Evolutionary conservation across 1,140 invertebrate species (phyloP).

Genomic region (Macrobrachium nipponense): DNA sequence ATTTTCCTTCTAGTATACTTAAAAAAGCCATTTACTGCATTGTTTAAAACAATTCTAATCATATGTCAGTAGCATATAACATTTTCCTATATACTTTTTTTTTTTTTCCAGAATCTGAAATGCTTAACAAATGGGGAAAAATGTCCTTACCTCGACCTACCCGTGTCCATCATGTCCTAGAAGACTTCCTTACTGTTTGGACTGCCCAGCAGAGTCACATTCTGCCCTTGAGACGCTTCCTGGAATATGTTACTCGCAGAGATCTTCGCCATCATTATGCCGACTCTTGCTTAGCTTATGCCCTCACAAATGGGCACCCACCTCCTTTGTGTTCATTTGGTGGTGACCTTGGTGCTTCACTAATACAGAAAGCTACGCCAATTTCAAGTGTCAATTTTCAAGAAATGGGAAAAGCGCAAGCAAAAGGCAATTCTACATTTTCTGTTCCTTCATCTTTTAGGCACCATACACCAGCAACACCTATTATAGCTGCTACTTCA

Average conservation of each 20-base stretch:
- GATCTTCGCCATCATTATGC: conserved; percentile 68
- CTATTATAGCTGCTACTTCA: too few relatives aligned
- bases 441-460: too few relatives aligned
- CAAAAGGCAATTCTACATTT: too few relatives aligned
- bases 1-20: too few relatives aligned
- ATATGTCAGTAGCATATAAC: too few relatives aligned
- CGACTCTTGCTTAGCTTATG: conserved; percentile 67
- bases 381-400: too few relatives aligned
- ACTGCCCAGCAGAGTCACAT: conserved; percentile 68
- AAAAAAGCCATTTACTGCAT: too few relatives aligned
- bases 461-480: too few relatives aligned
- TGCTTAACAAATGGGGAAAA: conserved; percentile 59
- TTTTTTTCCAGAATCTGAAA: conserved; percentile 67
- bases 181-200: conserved; percentile 71
- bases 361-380: too few relatives aligned
- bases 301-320: conserved; percentile 65
- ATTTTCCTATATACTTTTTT: too few relatives aligned
- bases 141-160: conserved; percentile 67
- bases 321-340: conserved; percentile 27
- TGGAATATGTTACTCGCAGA: conserved; percentile 66
- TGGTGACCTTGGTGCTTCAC: not conserved
- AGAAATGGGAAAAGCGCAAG: too few relatives aligned
- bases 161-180: conserved; percentile 70
- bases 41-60: too few relatives aligned
- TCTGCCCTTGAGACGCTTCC: conserved; percentile 69